Base-by-base conservation (phyloP, 1,140 invertebrate species). In the Pissodes strobi region DNA sequence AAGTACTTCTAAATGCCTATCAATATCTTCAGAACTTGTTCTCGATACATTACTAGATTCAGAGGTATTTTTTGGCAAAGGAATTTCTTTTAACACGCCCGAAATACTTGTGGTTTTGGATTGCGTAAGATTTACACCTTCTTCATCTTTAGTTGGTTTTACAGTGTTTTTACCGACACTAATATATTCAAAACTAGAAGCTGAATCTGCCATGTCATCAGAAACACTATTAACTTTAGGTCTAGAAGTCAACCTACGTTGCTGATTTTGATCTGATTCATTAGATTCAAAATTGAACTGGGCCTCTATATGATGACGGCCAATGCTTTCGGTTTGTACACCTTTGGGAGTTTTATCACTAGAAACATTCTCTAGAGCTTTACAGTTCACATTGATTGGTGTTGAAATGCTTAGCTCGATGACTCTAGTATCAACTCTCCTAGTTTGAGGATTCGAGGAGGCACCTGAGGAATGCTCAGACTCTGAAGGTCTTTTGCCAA, bases 1-100 rank as follows among this genome's bases (percentile, higher is more conserved):
- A 19, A 78, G 56, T 21, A 72, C 41, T 21, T 70, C 37, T 10
- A 75, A 52, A 39, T 69, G 69, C 55, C 60, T 63, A 10, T 72
- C 67, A 30, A 75, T 65, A 52, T 73, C 70, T 27, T 58, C 55
- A 9, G 55, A 58, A 4, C 12, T 37, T n/a, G 57, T 9, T 5
- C 12, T 13, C 12, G 46, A 37, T 15, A 43, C 15, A 60, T 22
- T 61, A 39, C 23, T 30, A 1, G 13, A 46, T 12, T 46, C 22
- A 17, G 13, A 10, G 13, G 39, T 45, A 3, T 10, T 17, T 41
- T n/a, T 15, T 41, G 0, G 5, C 17, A 39, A 34, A 5, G 15
- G 23, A 9, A 56, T 41, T 56, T 56, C 17, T 13, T 23, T 39
- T 58, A 58, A 45, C 12, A 34, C 43, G 13, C 45, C 45, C 13